Conservation (phyloP, 2,113 vertebrate genomes). For the Crotalus helleri region DNA sequence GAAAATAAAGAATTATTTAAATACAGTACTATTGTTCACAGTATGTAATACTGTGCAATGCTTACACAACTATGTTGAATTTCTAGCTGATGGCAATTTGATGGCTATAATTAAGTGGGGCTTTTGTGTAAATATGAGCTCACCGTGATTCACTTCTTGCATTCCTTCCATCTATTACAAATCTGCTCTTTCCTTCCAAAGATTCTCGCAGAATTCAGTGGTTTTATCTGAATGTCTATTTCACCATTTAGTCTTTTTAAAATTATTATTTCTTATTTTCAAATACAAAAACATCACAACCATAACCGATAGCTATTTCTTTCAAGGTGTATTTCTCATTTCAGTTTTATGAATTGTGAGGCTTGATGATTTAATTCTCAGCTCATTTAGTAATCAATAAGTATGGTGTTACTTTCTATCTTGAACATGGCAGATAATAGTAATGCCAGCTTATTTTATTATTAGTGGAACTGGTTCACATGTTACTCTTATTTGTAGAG, state of each 20-base stretch:
- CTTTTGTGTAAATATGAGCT: background rate
- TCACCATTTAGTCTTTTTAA: conserved; percentile 2
- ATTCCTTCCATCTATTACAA: background rate
- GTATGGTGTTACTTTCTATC: background rate
- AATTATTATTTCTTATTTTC: background rate
- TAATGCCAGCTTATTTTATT: background rate
- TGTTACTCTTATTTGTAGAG: background rate
- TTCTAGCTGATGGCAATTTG: background rate
- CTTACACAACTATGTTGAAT: background rate
- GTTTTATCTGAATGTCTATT: background rate
- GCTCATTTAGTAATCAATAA: background rate
- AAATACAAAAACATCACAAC: conserved; percentile 16
- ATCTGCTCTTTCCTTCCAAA: background rate
- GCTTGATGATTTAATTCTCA: background rate
- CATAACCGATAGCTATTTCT: background rate
- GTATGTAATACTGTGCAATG: background rate
- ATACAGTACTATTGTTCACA: background rate
- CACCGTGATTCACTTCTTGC: background rate
- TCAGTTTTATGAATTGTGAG: background rate
- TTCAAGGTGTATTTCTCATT: background rate
- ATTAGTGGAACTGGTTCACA: background rate
- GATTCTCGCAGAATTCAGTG: background rate
- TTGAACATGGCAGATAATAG: background rate
- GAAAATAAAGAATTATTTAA: background rate
- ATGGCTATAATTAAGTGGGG: background rate